Evolutionary conservation across 1,140 invertebrate species (phyloP).

Genomic region (Cephus cinctus): DNA sequence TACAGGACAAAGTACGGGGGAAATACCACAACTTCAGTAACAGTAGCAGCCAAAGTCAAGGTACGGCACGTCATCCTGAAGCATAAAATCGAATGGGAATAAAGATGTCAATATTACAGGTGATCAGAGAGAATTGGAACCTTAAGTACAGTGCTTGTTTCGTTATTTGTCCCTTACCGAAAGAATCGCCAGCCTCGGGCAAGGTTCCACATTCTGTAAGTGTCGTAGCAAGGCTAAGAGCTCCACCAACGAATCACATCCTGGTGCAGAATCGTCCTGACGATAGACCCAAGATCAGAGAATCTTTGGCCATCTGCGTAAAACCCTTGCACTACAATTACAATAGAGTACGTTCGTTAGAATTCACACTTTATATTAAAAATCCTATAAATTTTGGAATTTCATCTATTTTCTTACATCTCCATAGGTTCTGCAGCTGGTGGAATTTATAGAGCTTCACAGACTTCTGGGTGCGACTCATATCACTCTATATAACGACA

Average conservation of each 20-base stretch:
- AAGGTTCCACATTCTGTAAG: conserved; percentile 63
- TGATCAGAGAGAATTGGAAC: conserved; percentile 92
- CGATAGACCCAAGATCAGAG: conserved; percentile 50
- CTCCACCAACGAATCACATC: conserved; percentile 64
- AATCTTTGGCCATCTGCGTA: conserved; percentile 80
- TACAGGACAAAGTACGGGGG: conserved; percentile 54
- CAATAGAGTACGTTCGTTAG: conserved; percentile 61
- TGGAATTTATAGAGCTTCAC: conserved; percentile 93
- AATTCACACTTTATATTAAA: not conserved
- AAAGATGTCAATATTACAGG: too few relatives aligned
- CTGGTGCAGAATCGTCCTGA: conserved; percentile 55
- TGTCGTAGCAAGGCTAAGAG: conserved; percentile 60
- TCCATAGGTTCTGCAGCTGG: conserved; percentile 71
- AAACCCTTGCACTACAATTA: conserved; percentile 92
- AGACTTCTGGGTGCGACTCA: conserved; percentile 81
- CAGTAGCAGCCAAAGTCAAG: conserved; percentile 75
- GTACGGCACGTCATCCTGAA: conserved; percentile 47
- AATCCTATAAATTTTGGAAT: not conserved
- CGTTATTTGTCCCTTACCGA: conserved; percentile 74
- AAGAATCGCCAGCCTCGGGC: conserved; percentile 44
- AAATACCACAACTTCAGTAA: conserved; percentile 58
- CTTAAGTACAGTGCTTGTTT: conserved; percentile 90
- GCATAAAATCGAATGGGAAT: not conserved
- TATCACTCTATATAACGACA: conserved; percentile 93
- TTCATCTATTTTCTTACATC: conserved; percentile 8